Conservation (phyloP, 2,888 invertebrate genomes). For the Elmis aenea region DNA sequence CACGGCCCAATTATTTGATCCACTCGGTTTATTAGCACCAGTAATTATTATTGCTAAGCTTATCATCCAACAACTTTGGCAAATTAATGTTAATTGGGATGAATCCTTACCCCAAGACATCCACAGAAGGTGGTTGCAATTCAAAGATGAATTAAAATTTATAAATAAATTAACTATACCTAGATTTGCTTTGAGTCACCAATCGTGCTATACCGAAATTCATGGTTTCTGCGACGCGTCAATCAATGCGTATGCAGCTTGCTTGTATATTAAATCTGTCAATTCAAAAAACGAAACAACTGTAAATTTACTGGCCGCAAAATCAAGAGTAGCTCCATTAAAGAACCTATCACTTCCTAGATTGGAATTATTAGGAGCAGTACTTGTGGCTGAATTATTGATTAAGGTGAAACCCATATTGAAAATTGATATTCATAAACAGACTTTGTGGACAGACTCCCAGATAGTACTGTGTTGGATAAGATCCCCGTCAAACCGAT, state of each 20-base stretch:
- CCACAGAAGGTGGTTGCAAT: conserved; percentile 11
- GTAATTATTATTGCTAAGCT: conserved; percentile 25
- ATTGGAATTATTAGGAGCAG: conserved; percentile 22
- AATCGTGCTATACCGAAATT: conserved; percentile 11
- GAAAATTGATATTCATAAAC: conserved; percentile 3
- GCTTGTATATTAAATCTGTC: conserved; percentile 24
- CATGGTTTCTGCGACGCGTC: conserved; percentile 26
- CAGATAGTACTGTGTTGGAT: conserved; percentile 24
- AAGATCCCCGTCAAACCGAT: conserved; percentile 11
- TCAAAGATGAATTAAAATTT: too few species aligned
- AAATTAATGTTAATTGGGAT: conserved; percentile 21
- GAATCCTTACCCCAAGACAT: conserved; percentile 13
- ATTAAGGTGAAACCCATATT: conserved; percentile 9
- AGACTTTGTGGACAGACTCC: conserved; percentile 25
- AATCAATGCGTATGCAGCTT: conserved; percentile 25
- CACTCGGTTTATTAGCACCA: conserved; percentile 25
- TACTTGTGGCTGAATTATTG: conserved; percentile 17
- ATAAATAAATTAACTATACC: conserved; percentile 17
- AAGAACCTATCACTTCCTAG: conserved; percentile 17
- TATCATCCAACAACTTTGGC: conserved; percentile 22
- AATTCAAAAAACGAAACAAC: neutral
- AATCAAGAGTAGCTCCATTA: conserved; percentile 25
- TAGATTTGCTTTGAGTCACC: conserved; percentile 6
- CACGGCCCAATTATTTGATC: conserved; percentile 26
- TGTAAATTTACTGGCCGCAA: conserved; percentile 21